Base-by-base conservation (phyloP, 2,113 vertebrate genomes). In the Motacilla tschutschensis region DNA sequence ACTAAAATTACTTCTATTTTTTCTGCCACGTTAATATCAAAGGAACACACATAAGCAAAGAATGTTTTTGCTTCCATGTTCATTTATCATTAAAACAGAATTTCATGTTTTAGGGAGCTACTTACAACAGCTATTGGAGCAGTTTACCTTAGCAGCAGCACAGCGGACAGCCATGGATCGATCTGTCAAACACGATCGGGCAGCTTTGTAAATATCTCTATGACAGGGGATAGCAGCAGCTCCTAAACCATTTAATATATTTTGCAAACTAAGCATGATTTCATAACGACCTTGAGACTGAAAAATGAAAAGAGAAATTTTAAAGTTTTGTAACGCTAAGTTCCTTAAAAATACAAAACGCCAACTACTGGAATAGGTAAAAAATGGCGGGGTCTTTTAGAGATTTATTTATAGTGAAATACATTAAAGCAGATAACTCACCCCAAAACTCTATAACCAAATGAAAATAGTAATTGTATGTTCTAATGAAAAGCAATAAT, bases 211-310 rank as follows among this genome's bases (percentile, higher is more conserved):
- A 95, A 99, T 84, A 95, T 99, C 99, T 43, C 99, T 97, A 44
- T 99, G 98, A 82, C 98, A 98, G 38, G 98, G 93, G 44, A 95
- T 35, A 50, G 98, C 98, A 74, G 96, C 96, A 79, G 96, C 93
- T 74, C 98, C 98, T 57, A 98, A 89, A 53, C 99, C 99, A 59
- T 94, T 97, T 63, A 99, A 96, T 64, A 99, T 97, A 95, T 96
- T 98, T 94, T 99, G 98, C 83, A 99, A 88, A 80, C 98, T 97
- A 93, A 97, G 74, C 98, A 99, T 98, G 95, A 99, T 99, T 96
- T 99, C 99, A 75, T 98, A 98, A 8, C 99, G 98, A 51, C 99
- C 99, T 97, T 99, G 99, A 95, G 99, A 99, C 99, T 99, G 95
- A 36, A 89, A 88, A 84, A 77, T 40, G 15, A 84, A 94, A 90